Base-by-base conservation (phyloP, 1,140 invertebrate species). In the Drosophila baimaii region DNA sequence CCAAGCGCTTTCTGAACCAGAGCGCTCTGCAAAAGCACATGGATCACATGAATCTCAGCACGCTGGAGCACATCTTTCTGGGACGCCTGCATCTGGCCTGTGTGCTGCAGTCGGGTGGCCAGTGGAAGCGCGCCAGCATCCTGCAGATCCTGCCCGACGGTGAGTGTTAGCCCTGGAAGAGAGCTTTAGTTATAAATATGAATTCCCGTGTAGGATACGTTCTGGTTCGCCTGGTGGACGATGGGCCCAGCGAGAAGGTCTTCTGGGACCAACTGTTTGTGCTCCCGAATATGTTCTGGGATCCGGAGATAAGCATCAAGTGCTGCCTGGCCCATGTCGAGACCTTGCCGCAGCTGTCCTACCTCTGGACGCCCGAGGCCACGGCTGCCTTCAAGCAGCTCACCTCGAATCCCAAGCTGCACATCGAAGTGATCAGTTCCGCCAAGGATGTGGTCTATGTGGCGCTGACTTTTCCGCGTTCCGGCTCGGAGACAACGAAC, bases 301-400 rank as follows among this genome's bases (percentile, higher is more conserved):
- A 19, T 1, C 19, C 29, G 0, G 85, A 81, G 55, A 21, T 76
- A 8, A 59, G 76, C 12, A 78, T 86, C 7, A 74, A 58, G 37
- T 91, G 91, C 19, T 37, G 69, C 7, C 54, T 92, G 9, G 81
- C 78, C 1, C 89, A 92, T 63, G 80, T 92, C 5, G 85, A 91
- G 52, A 77, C 91, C 10, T 43, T 80, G n/a, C 80, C 77, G 41
- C 33, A 64, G 27, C 35, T 74, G 41, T 59, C 49, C 27, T 91
- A 91, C 33, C 3, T 23, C 8, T 91, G 91, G 85, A 91, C 85
- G 5, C 2, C 43, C 2, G 25, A 52, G 8, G 82, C 77, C 4
- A 85, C 73, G 15, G 10, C 12, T 0, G 43, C 29, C 19, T 92
- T 92, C 10, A 65, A 65, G 29, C 81, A 78, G 43, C 52, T 91